Evolutionary conservation across 2,113 vertebrate genomes (phyloP).

Genomic region (Vimba vimba): DNA sequence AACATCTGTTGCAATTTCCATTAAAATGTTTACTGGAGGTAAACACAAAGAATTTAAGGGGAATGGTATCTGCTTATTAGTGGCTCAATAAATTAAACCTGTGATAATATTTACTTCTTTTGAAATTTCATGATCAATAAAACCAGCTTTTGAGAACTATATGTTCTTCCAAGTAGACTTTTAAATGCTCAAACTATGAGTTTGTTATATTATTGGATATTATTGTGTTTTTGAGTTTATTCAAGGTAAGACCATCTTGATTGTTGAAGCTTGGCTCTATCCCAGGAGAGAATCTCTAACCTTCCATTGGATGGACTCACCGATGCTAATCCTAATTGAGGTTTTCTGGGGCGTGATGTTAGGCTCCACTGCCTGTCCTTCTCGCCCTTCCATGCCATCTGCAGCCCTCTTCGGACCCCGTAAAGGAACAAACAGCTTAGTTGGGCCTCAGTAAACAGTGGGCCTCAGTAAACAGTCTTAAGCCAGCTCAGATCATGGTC

Average conservation of each 20-base stretch:
- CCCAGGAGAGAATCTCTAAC: constrained; percentile 64
- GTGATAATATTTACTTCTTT: constrained; percentile 43
- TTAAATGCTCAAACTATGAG: not conserved
- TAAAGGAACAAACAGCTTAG: not conserved
- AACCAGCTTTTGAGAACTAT: not conserved
- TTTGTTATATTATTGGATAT: no score
- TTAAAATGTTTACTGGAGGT: constrained; percentile 10
- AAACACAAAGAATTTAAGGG: constrained; percentile 30
- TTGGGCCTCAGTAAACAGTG: constrained; percentile 19
- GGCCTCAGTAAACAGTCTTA: constrained; percentile 44
- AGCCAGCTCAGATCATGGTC: constrained; percentile 47
- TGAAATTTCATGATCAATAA: not conserved
- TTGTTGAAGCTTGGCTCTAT: constrained; percentile 46
- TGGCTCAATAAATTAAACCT: constrained; percentile 51
- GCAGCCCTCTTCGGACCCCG: not conserved
- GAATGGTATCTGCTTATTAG: constrained; percentile 6
- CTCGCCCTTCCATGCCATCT: constrained; percentile 47
- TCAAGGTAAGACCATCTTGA: not conserved
- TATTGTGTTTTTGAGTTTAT: not conserved
- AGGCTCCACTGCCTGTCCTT: constrained; percentile 58
- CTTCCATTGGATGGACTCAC: constrained; percentile 59
- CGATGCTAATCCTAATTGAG: constrained; percentile 49
- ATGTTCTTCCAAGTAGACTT: not conserved
- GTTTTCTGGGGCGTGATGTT: constrained; percentile 57
- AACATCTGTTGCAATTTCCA: constrained; percentile 50